phyloP scores from a whole-genome alignment of 2,888 invertebrate species.

The Helleia helle region DNA sequence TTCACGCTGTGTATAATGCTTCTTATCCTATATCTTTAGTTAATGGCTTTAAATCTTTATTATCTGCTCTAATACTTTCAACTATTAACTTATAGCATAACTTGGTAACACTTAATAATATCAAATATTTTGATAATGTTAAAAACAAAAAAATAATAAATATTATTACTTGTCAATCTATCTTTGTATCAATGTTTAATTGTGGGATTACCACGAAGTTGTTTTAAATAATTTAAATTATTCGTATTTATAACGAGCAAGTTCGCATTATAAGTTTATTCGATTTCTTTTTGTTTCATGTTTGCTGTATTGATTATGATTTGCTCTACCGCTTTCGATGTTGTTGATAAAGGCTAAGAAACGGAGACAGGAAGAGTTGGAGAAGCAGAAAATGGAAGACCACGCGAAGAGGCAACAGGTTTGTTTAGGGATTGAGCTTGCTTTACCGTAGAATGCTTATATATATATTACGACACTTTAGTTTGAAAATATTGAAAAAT shows the following conservation, averaged over 20 bases:
- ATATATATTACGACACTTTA: too few relatives aligned
- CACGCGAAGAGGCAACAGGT: slow-evolving; percentile 91
- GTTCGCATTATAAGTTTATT: slow-evolving; percentile 9
- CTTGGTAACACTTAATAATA: too few relatives aligned
- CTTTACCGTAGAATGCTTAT: background rate
- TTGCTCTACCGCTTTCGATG: slow-evolving; percentile 62
- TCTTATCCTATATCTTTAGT: background rate
- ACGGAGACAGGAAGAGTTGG: slow-evolving; percentile 88
- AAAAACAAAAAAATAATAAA: too few relatives aligned
- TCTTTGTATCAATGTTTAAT: too few relatives aligned
- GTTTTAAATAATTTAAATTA: too few relatives aligned
- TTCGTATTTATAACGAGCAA: background rate
- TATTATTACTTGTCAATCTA: too few relatives aligned
- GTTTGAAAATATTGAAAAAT: too few relatives aligned
- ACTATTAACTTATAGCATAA: background rate
- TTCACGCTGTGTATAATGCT: background rate
- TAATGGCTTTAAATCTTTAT: too few relatives aligned
- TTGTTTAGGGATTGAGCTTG: slow-evolving; percentile 26
- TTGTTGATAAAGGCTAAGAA: slow-evolving; percentile 82
- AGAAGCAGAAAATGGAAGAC: slow-evolving; percentile 88
- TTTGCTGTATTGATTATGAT: slow-evolving; percentile 30
- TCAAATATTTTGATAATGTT: too few relatives aligned
- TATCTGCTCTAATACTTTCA: too few relatives aligned
- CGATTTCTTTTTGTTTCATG: slow-evolving; percentile 61
- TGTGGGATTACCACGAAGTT: too few relatives aligned